A percentile compares a stretch with the other conserved stretches of the same genome.
Evolutionary conservation across 2,888 invertebrate species (phyloP).

Genomic region (Stegana nigrithorax): DNA sequence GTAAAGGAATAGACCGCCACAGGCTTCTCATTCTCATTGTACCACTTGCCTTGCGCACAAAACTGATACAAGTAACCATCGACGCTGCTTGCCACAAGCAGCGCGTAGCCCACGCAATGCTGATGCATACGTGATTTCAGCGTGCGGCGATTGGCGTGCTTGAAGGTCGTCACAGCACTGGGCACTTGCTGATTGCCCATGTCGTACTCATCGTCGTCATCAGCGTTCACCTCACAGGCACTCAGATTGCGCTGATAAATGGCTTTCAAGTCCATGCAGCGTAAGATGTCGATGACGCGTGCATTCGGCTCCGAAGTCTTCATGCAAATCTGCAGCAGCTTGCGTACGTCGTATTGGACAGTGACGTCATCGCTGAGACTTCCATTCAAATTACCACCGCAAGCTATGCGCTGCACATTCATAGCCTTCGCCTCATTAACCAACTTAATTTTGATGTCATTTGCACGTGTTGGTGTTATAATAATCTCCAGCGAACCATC

Average conservation of each 20-base stretch:
- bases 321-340: slow-evolving; percentile 64
- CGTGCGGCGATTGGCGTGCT: slow-evolving; percentile 58
- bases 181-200: slow-evolving; percentile 65
- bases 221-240: slow-evolving; percentile 33
- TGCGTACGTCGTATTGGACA: slow-evolving; percentile 65
- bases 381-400: slow-evolving; percentile 36
- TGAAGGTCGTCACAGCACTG: slow-evolving; percentile 54
- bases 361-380: slow-evolving; percentile 51
- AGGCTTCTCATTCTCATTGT: slow-evolving; percentile 70
- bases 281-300: slow-evolving; percentile 64
- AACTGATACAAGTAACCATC: slow-evolving; percentile 82
- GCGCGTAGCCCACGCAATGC: slow-evolving; percentile 71
- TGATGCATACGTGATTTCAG: slow-evolving; percentile 72
- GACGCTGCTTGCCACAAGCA: slow-evolving; percentile 70
- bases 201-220: slow-evolving; percentile 59
- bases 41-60: slow-evolving; percentile 70
- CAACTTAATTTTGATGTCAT: slow-evolving; percentile 65
- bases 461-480: slow-evolving; percentile 70
- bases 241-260: slow-evolving; percentile 61
- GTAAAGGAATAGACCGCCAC: slow-evolving; percentile 79
- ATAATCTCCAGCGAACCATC: slow-evolving; percentile 73
- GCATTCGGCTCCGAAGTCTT: slow-evolving; percentile 61
- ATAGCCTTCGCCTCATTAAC: slow-evolving; percentile 67
- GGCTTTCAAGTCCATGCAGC: slow-evolving; percentile 66
- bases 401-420: slow-evolving; percentile 64